Base-by-base conservation (phyloP, 2,797 vertebrate genomes). In the Scleropages formosus region DNA sequence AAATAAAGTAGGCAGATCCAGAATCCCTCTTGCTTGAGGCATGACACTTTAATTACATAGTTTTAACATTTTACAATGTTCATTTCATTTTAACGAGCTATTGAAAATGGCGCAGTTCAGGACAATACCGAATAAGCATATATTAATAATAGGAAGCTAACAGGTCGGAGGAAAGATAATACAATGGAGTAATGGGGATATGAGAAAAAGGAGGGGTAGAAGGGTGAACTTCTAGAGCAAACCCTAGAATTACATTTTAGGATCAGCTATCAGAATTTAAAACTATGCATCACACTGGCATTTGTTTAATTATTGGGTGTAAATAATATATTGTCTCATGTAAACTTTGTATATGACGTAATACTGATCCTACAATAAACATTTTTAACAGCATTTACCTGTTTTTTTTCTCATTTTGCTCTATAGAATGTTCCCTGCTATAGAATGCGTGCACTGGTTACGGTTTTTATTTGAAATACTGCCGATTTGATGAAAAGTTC, bases 31-130 rank as follows among this genome's bases (percentile, higher is more conserved):
- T n/a, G 58, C 71, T 61, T 73, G 16, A 61, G 71, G 71, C 39
- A 15, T 62, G 59, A 62, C 71, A 62, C 59, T 59, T 59, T 73
- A 73, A 73, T 73, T 72, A 60, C 70, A 60, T 31, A 72, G 70
- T 59, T 58, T 72, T 72, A 61, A 26, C 39, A 46, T 73, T 73
- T 47, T 73, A 72, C 56, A 31, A 70, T 9, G 22, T 13, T 73
- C 16, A 49, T n/a, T 73, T 61, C 46, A 73, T 39, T 72, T 72
- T 72, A 72, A 72, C n/a, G 31, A 62, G 3, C 58, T 73, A 31
- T 46, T 61, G 20, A 2, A 46, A n/a, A 53, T 20, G 69, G 9
- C 11, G 10, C 46, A 11, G 8, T 69, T 3, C 22, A 26, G 31
- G 60, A 46, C 59, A 64, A 64, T 31, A 46, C 27, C 61, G 39